Evolutionary conservation across 2,888 invertebrate species (phyloP), one percentile per base, ranked within the genome.

Genomic region (Crocallis elinguaria): DNA sequence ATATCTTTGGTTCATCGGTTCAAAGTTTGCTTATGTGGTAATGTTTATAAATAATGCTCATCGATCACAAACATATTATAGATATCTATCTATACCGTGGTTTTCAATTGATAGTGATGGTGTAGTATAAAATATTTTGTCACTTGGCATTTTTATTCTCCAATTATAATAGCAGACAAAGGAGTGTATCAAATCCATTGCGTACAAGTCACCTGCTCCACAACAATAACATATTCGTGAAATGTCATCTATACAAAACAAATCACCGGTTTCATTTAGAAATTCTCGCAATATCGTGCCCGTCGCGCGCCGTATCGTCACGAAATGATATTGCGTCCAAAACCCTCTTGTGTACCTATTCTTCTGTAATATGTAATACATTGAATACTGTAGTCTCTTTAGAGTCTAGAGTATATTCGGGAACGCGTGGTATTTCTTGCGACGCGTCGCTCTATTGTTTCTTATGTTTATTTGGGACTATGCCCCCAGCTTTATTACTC

Each of bases 281-380:
- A 41, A 55, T 55, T 36, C 17, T 42, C 48, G 48, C 38, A 44
- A 48, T 43, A 39, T 49, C 30, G 54, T 49, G 54, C 33, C 53
- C 32, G n/a, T 44, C 5, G 13, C 13, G 13, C 13, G 33, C 17
- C 11, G 21, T 21, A 35, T 19, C 30, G 43, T 32, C 46, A 50
- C 49, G 52, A 53, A 51, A 39, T 45, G 11, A 45, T 46, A 53
- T 50, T 50, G 35, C 53, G 53, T 42, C 38, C 43, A 38, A 49
- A 59, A 33, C 14, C 17, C 19, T 36, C 39, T 39, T 39, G 36
- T 41, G 25, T 21, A 32, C 21, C 19, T 21, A 16, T 9, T 14
- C 17, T 6, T 3, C 17, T 9, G 6, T 44, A 6, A 36, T 36
- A 27, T 35, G 35, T 27, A 44, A 44, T 13, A 33, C 13, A 30